Conservation (phyloP, 2,113 vertebrate species). For the Brachypteracias leptosomus region DNA sequence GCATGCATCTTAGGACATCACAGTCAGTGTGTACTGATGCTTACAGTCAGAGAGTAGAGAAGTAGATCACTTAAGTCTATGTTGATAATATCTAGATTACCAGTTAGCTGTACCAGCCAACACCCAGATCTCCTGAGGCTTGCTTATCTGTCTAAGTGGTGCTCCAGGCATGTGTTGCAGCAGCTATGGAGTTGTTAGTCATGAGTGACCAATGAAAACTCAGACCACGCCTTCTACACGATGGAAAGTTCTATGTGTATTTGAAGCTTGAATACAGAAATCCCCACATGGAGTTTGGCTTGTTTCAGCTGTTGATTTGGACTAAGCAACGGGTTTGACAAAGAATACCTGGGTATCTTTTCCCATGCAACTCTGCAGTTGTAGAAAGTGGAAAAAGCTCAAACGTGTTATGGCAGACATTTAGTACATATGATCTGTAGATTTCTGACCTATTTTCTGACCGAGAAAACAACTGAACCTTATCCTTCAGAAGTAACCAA, state of each 20-base stretch:
- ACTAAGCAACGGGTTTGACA: not conserved
- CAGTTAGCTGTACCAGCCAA: not conserved
- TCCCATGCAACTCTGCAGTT: not conserved
- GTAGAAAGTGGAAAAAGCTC: not conserved
- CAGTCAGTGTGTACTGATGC: not conserved
- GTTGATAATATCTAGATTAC: not conserved
- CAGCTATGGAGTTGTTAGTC: not conserved
- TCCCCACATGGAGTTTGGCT: not conserved
- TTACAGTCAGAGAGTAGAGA: not conserved
- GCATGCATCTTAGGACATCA: not conserved
- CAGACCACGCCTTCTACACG: not conserved
- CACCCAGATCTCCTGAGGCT: not conserved
- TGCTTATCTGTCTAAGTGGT: not conserved
- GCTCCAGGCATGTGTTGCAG: not conserved
- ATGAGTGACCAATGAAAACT: not conserved
- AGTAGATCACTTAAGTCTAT: not conserved
- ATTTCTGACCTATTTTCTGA: not conserved
- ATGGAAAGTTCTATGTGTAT: not conserved
- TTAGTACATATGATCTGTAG: not conserved
- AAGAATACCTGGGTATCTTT: not conserved
- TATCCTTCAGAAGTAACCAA: not conserved
- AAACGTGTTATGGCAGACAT: not conserved
- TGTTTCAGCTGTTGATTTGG: not conserved
- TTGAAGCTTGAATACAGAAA: not conserved
- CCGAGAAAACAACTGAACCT: not conserved